Evolutionary conservation across 2,888 invertebrate genomes (phyloP), one percentile per base, ranked within the genome.

Genomic region (Pollenia angustigena): DNA sequence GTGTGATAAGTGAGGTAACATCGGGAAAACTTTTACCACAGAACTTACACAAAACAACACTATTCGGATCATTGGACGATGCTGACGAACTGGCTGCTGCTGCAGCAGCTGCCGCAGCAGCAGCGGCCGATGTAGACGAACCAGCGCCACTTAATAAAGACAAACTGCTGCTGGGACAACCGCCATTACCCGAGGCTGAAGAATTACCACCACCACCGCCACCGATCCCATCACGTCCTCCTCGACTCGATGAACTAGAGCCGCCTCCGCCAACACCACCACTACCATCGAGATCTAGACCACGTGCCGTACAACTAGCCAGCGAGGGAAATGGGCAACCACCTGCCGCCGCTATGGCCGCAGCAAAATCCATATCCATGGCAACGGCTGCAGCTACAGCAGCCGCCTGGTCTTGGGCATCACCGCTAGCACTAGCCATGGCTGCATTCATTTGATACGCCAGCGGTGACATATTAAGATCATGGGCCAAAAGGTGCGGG

Each of bases 21-120:
- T 97, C 97, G 89, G 97, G 97, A 94, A 97, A 98, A 91, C 97
- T 97, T 94, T 98, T 97, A 93, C 97, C 97, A 94, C 97, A 97
- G 94, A 97, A 97, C 94, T 97, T 97, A 95, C 97, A 97, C 92
- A 97, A 94, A 90, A 97, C 97, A 88, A 97, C 97, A 91, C 95
- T 96, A 88, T 96, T 95, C 71, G 96, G 96, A 92, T 96, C 96
- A 90, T 91, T 92, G 85, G 89, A 87, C 85, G 85, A 89, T 83
- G 80, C 89, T 88, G 91, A 90, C 88, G 93, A 89, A 79, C 90
- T 90, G 89, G 90, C 90, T 91, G 88, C 88, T 81, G 88, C 91
- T 85, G 91, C 89, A 88, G 90, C 92, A 86, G 90, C 90, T 79
- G 89, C 91, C 88, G 90, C 91, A 88, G 91, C 91, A 87, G 90